phyloP scores from a whole-genome alignment of 1,140 invertebrate species.

The Caerostris darwini region DNA sequence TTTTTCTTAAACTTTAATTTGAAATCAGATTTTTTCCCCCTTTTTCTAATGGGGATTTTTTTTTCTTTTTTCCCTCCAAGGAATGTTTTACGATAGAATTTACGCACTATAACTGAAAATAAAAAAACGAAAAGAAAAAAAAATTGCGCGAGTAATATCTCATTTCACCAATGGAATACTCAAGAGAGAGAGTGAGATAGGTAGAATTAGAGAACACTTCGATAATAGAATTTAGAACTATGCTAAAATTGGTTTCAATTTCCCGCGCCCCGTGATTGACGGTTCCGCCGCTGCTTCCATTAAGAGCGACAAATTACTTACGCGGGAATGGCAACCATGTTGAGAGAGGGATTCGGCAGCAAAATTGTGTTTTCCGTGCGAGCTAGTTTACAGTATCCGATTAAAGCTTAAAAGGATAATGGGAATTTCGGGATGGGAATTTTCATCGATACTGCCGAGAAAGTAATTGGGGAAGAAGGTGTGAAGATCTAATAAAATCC shows the following conservation, averaged over 20 bases:
- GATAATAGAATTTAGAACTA: constrained; percentile 50
- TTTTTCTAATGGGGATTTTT: neutral
- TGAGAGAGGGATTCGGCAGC: neutral
- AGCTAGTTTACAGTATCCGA: constrained; percentile 36
- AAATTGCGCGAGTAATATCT: constrained; percentile 9
- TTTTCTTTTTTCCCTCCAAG: neutral
- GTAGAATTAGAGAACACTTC: constrained; percentile 44
- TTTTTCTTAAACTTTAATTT: constrained; percentile 5
- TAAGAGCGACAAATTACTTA: constrained; percentile 51
- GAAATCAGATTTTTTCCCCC: neutral
- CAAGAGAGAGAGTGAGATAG: neutral
- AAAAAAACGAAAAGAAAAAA: neutral
- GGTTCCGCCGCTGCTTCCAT: constrained; percentile 37
- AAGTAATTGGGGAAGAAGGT: constrained; percentile 6
- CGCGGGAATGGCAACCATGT: constrained; percentile 6
- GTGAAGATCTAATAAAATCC: neutral
- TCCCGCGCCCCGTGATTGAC: constrained; percentile 35
- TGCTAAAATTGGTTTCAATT: constrained; percentile 47
- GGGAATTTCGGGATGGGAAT: neutral
- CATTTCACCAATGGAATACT: neutral
- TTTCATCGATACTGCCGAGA: neutral
- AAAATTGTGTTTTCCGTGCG: constrained; percentile 52
- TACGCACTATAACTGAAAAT: neutral
- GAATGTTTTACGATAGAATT: neutral
- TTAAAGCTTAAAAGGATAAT: constrained; percentile 56